Conservation (phyloP, 1,140 invertebrate genomes). For the Halesus radiatus region DNA sequence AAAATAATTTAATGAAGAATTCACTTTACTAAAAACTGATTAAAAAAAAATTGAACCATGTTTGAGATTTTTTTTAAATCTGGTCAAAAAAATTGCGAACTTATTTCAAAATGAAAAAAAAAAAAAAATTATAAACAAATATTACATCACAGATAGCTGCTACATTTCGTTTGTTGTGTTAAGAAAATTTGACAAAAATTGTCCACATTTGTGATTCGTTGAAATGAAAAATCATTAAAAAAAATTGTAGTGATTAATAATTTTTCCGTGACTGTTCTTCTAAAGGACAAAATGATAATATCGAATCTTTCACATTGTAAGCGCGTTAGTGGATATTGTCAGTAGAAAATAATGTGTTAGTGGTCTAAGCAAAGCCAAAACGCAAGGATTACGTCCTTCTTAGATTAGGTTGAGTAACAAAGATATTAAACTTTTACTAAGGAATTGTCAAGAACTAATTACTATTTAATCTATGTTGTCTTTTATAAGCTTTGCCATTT, state of each 20-base stretch:
- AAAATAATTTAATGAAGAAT: neutral
- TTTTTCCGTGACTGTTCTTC: constrained; percentile 11
- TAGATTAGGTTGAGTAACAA: constrained; percentile 29
- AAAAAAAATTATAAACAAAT: constrained; percentile 24
- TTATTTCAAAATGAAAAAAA: no score
- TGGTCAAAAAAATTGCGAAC: no score
- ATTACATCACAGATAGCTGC: neutral
- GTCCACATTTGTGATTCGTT: constrained; percentile 12
- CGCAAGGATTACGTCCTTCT: constrained; percentile 34
- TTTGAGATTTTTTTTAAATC: neutral
- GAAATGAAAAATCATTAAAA: constrained; percentile 26
- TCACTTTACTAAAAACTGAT: neutral
- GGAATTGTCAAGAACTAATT: constrained; percentile 20
- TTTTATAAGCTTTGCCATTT: constrained; percentile 25
- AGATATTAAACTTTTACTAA: constrained; percentile 33
- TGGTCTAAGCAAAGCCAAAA: constrained; percentile 38
- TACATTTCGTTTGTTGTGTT: neutral
- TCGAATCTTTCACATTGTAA: constrained; percentile 25
- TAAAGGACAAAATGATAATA: neutral
- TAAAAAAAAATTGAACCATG: neutral
- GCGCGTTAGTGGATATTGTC: constrained; percentile 7
- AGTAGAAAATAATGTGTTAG: constrained; percentile 23
- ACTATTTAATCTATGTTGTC: neutral
- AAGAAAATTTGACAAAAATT: constrained; percentile 9
- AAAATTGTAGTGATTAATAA: constrained; percentile 3